Conservation (phyloP, 2,113 vertebrate species). For the Fulmarus glacialis region DNA sequence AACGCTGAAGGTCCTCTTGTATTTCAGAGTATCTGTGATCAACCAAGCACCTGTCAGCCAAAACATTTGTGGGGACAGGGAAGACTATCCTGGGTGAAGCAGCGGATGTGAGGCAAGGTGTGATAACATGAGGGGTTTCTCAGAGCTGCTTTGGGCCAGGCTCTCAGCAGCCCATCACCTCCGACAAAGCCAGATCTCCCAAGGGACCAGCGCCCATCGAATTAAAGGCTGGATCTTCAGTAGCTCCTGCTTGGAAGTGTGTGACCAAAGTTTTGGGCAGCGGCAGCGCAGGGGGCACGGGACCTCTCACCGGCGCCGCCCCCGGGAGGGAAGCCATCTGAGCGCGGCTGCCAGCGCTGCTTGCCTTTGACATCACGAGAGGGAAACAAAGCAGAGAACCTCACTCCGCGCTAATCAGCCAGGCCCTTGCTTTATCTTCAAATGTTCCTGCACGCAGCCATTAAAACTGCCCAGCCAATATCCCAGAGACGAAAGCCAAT, state of each 20-base stretch:
- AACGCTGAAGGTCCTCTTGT: background rate
- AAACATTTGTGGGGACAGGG: background rate
- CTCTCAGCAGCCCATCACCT: background rate
- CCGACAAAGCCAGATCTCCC: background rate
- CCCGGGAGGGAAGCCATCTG: background rate
- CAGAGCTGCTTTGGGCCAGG: background rate
- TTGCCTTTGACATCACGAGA: background rate
- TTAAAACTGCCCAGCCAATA: background rate
- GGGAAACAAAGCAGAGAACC: background rate
- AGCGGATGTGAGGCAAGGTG: rapidly evolving
- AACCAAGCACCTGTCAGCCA: background rate
- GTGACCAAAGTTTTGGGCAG: background rate
- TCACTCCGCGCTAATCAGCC: background rate
- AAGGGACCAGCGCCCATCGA: background rate
- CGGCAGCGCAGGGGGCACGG: rapidly evolving
- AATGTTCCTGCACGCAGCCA: background rate
- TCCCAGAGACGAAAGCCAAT: background rate
- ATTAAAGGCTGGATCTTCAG: background rate
- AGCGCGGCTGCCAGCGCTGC: rapidly evolving
- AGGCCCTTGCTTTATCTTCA: constrained; percentile 23
- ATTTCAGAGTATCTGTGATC: background rate
- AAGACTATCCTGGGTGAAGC: background rate
- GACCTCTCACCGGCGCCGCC: rapidly evolving
- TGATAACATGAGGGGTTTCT: background rate
- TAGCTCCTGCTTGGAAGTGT: background rate